Conservation (phyloP, 1,140 invertebrate species). For the Bathynomus jamesi region DNA sequence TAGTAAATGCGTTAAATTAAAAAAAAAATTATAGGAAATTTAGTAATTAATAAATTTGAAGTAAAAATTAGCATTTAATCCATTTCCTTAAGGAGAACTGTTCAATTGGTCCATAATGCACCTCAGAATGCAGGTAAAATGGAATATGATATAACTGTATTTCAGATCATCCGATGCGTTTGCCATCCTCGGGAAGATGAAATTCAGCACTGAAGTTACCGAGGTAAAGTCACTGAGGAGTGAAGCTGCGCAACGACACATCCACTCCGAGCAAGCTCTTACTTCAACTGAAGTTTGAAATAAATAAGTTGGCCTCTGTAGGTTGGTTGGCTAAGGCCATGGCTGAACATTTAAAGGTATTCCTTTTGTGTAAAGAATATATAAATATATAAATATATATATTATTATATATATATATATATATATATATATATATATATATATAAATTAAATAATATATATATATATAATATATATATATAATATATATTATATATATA, state of each 20-base stretch:
- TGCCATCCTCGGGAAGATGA: background rate
- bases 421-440: constrained; percentile 3
- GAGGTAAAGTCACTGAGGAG: background rate
- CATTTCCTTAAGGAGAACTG: no score
- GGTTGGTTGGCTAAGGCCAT: background rate
- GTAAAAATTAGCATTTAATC: no score
- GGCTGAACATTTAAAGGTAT: background rate
- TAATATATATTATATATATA: background rate
- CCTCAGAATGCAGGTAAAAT: background rate
- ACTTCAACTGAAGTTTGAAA: background rate
- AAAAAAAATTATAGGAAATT: background rate
- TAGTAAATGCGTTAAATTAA: background rate
- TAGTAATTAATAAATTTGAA: background rate
- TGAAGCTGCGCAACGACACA: background rate
- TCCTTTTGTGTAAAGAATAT: background rate
- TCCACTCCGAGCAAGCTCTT: background rate
- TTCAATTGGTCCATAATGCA: background rate
- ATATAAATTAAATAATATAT: background rate
- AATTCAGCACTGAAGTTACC: background rate
- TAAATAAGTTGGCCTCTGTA: background rate
- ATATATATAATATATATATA: background rate
- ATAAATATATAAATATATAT: background rate
- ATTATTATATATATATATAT: background rate
- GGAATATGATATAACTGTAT: background rate
- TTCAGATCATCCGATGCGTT: background rate